Base-by-base conservation (phyloP, 2,888 invertebrate species). In the Hydrotaea diabolus region DNA sequence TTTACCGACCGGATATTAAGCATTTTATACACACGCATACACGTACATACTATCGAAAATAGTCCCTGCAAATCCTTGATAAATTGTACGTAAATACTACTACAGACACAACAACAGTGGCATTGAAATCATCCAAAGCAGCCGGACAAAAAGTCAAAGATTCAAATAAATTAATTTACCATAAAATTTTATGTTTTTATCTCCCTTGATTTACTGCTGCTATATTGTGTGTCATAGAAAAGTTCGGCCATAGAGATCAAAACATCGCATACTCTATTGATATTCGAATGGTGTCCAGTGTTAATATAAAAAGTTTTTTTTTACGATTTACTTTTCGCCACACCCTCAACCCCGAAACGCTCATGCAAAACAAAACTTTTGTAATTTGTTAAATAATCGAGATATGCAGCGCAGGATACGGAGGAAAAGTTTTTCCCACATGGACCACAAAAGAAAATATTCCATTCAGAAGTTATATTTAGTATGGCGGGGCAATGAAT, bases 151-250 rank as follows among this genome's bases (percentile, higher is more conserved):
- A n/a, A 62, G 8, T 31, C 62, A n/a, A 62, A 62, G 62, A 62
- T 62, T 62, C 62, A 62, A 62, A 62, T 62, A 62, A 62, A 62
- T 62, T 62, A 62, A 62, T 62, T 62, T 62, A 36, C 62, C 62
- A 62, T 62, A 62, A 31, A 31, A 36, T 62, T 62, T 62, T 31
- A 36, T 17, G 23, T 26, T 26, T 26, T 26, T 59, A 59, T 23
- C 9, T 11, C 59, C 59, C 21, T 57, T 19, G 11, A 23, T 57
- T 57, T 11, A 0, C 55, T 36, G 26, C 21, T 19, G 21, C 9
- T 21, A 23, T 57, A 53, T 62, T 62, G 36, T 62, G 17, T 62
- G 31, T 26, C 8, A 26, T 26, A 49, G 1, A 62, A 62, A 31
- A n/a, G 62, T 59, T 59, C 5, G 21, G 21, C 26, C 13, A n/a